phyloP scores from a whole-genome alignment of 2,888 invertebrate species.

The Antheraea assamensis region DNA sequence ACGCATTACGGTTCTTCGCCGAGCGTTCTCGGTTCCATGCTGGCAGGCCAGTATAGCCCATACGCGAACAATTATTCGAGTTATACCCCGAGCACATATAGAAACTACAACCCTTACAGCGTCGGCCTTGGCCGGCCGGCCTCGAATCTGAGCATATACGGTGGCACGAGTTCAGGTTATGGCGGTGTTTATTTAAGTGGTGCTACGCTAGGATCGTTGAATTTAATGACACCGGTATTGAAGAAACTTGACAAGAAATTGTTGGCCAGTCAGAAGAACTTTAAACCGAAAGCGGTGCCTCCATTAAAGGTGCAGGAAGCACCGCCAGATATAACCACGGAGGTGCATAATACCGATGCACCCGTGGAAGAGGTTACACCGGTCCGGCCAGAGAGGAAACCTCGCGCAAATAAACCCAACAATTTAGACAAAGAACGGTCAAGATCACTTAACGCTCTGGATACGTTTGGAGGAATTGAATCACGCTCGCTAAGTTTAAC shows the following conservation, averaged over 20 bases:
- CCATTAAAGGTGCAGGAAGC: conserved; percentile 57
- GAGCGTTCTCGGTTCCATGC: conserved; percentile 69
- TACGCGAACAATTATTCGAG: conserved; percentile 67
- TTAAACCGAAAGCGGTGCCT: conserved; percentile 72
- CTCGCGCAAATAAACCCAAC: conserved; percentile 47
- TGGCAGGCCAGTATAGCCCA: conserved; percentile 65
- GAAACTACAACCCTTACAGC: conserved; percentile 75
- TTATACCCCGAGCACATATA: conserved; percentile 64
- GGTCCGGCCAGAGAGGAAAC: conserved; percentile 67
- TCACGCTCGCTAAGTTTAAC: conserved; percentile 85
- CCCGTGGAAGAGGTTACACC: conserved; percentile 45
- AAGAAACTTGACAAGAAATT: conserved; percentile 76
- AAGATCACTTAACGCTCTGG: conserved; percentile 68
- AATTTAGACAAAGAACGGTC: conserved; percentile 71
- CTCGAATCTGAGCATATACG: conserved; percentile 79
- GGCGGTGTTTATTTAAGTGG: conserved; percentile 86
- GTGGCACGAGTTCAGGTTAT: conserved; percentile 85
- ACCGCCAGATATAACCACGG: conserved; percentile 35
- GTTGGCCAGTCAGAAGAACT: conserved; percentile 76
- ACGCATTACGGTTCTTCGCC: conserved; percentile 73
- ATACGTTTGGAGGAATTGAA: conserved; percentile 59
- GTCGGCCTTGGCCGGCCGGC: conserved; percentile 66
- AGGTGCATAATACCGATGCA: conserved; percentile 25
- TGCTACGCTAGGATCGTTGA: conserved; percentile 80
- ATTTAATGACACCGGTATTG: conserved; percentile 80